phyloP scores from a whole-genome alignment of 2,888 invertebrate species.

The Netelia fuscicornis region DNA sequence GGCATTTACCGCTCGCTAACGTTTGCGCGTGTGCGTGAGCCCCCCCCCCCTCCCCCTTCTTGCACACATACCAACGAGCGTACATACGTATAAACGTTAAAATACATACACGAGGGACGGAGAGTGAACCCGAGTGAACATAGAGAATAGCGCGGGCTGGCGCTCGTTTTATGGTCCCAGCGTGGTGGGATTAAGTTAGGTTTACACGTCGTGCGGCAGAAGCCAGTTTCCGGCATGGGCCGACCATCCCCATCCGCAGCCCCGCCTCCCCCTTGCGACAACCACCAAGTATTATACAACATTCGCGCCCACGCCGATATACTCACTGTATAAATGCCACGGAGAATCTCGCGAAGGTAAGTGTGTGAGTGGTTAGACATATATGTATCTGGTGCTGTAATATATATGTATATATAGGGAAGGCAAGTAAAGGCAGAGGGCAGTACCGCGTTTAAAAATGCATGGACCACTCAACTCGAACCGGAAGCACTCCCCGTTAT shows the following conservation, averaged over 20 bases:
- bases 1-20: slow-evolving; percentile 63
- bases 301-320: slow-evolving; percentile 53
- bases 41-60: not conserved
- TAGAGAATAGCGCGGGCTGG: slow-evolving; percentile 27
- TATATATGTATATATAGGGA: slow-evolving; percentile 4
- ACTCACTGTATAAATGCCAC: slow-evolving; percentile 35
- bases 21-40: slow-evolving; percentile 26
- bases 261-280: not conserved
- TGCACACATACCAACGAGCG: slow-evolving; percentile 9
- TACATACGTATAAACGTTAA: not conserved
- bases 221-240: slow-evolving; percentile 70
- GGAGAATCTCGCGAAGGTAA: slow-evolving; percentile 17
- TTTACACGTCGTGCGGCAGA: slow-evolving; percentile 72
- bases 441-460: slow-evolving; percentile 78
- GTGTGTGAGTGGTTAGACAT: slow-evolving; percentile 11
- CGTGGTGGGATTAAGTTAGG: slow-evolving; percentile 71
- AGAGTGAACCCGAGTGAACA: slow-evolving; percentile 42
- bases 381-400: not conserved
- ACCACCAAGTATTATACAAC: slow-evolving; percentile 40
- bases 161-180: slow-evolving; percentile 62
- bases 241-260: slow-evolving; percentile 2
- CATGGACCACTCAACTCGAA: slow-evolving; percentile 80
- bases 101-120: not conserved
- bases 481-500: slow-evolving; percentile 79
- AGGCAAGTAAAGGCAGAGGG: slow-evolving; percentile 45